phyloP scores from a whole-genome alignment of 2,888 invertebrate genomes.

The Rhamnusium bicolor region DNA sequence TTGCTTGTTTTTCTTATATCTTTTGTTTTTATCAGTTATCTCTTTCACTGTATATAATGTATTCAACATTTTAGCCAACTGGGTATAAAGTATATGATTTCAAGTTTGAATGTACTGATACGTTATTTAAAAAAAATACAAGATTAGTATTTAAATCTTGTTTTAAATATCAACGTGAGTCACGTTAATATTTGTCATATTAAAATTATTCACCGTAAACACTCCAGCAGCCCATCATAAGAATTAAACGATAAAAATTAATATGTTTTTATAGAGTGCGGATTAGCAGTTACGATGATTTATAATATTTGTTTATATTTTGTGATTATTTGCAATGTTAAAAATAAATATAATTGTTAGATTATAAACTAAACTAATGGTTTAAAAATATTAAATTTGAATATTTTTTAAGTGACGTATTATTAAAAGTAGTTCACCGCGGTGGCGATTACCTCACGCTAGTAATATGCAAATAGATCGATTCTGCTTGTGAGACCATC shows the following conservation, averaged over 20 bases:
- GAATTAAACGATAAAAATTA: neutral
- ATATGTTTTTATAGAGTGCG: neutral
- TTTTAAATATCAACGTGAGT: neutral
- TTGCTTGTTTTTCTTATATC: too few relatives aligned
- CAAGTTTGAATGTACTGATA: neutral
- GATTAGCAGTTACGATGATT: neutral
- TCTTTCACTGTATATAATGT: too few relatives aligned
- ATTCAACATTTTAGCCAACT: too few relatives aligned
- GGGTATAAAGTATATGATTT: too few relatives aligned
- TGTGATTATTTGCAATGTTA: neutral
- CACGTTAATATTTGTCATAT: neutral
- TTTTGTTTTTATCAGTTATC: too few relatives aligned
- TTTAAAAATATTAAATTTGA: too few relatives aligned
- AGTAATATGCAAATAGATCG: too few relatives aligned
- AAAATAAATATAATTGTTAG: neutral
- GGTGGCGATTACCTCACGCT: too few relatives aligned
- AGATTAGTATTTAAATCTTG: neutral
- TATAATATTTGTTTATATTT: neutral
- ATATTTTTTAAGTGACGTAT: too few relatives aligned
- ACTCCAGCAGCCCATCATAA: neutral
- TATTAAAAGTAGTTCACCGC: too few relatives aligned
- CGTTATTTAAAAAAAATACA: neutral
- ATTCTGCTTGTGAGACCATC: too few relatives aligned
- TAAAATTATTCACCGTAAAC: neutral
- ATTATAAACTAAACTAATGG: too few relatives aligned